A percentile compares a stretch with the other conserved stretches of the same genome.
These are phyloP conservation scores for Catamblyrhynchus diadema DNA, from an alignment of 2,797 vertebrate genomes.

Conservation along the genomic window DNA sequence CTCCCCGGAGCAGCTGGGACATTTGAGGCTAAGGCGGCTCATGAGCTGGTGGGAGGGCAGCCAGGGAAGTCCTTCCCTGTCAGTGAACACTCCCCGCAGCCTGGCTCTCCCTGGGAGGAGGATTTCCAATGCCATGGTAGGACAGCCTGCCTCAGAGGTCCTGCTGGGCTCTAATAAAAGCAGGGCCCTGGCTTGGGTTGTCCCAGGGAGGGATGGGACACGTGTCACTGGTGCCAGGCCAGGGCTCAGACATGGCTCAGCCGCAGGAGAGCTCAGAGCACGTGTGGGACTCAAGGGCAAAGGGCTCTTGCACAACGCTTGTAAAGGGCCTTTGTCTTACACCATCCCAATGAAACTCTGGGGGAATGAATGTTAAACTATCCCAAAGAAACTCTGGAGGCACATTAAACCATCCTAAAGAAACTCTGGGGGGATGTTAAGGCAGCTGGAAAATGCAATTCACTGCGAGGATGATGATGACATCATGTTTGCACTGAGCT, in stretches of 20 bases:
- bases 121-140: not conserved
- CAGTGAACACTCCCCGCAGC: not conserved
- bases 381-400: not conserved
- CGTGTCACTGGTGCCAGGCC: not conserved
- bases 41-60: not conserved
- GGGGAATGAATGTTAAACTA: not conserved
- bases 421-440: not conserved
- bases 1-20: slow-evolving; percentile 21
- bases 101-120: not conserved
- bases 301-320: not conserved
- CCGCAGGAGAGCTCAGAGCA: not conserved
- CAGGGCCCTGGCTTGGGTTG: not conserved
- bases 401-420: not conserved
- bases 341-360: not conserved
- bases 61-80: not conserved
- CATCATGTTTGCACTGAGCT: not conserved
- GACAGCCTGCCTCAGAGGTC: not conserved
- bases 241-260: not conserved
- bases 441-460: slow-evolving; percentile 10
- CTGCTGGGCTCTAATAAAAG: not conserved
- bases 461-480: not conserved
- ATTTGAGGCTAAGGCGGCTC: not conserved
- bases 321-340: not conserved
- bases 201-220: not conserved
- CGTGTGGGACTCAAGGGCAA: not conserved